Conservation (phyloP, 2,113 vertebrate species). For the Syngnathus typhle region DNA sequence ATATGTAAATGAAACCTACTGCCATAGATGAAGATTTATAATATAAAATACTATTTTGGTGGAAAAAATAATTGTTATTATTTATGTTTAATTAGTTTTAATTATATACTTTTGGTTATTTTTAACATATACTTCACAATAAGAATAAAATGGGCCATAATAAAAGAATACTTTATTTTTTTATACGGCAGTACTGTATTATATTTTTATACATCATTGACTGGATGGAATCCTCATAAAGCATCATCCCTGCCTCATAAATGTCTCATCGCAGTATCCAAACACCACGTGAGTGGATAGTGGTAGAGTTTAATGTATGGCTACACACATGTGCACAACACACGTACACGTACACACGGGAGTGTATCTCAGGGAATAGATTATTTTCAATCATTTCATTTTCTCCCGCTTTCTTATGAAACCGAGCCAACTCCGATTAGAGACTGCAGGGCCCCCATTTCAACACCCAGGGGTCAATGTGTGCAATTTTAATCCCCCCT, state of each 20-base stretch:
- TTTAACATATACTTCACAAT: too few relatives aligned
- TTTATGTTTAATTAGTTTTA: too few relatives aligned
- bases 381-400: constrained; percentile 55
- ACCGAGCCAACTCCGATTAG: constrained; percentile 37
- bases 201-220: background rate
- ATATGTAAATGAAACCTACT: too few relatives aligned
- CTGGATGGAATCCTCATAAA: background rate
- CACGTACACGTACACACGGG: background rate
- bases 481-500: constrained; percentile 30
- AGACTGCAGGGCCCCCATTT: constrained; percentile 31
- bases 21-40: background rate
- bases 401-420: constrained; percentile 40
- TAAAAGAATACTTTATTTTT: background rate
- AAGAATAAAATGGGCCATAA: too few relatives aligned
- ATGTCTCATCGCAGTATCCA: background rate
- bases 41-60: too few relatives aligned
- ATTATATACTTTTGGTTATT: too few relatives aligned
- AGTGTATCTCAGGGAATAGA: constrained; percentile 25
- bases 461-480: constrained; percentile 20
- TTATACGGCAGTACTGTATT: background rate
- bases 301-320: background rate
- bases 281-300: background rate
- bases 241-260: background rate
- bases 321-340: background rate
- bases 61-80: too few relatives aligned